Evolutionary conservation across 2,888 invertebrate species (phyloP), one percentile per base, ranked within the genome.

Genomic region (Cecidostiba fungosa): DNA sequence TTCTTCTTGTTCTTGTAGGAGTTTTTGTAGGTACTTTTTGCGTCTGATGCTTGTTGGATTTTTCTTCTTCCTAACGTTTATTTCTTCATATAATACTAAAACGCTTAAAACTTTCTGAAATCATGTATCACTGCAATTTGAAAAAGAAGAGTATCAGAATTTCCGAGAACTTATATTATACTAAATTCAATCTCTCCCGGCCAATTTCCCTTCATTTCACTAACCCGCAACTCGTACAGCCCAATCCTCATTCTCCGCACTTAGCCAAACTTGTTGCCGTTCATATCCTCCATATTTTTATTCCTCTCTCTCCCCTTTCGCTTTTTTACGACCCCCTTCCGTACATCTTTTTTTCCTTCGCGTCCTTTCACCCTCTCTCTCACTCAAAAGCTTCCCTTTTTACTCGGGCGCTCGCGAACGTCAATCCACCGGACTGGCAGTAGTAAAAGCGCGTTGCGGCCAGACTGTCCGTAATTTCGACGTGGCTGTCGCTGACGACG

Each of bases 371-470:
- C 39, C 23, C 12, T 5, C 77, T n/a, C 62, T 77, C 77, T 59
- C 59, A 23, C 59, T 4, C 59, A 19, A n/a, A 39, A 12, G 39
- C n/a, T 54, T 23, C 83, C 70, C 47, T 76, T 77, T 82, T 74
- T 70, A 39, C 32, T 26, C 74, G 50, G 4, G 23, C 19, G 69
- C 43, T 23, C 36, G 47, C 47, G 59, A 84, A 84, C 77, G 82
- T 87, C 85, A 77, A 84, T 84, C 84, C 79, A 16, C 10, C 73
- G 82, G 82, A 59, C 72, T 82, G 85, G 81, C 87, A 87, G 87
- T 87, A 86, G 87, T 86, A 87, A 82, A 84, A 86, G 85, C 85
- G 77, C 86, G 87, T 77, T 84, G 77, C 79, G 86, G 87, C 77
- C 87, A 84, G 85, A 86, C 85, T 78, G 77, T 70, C 76, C 84